These are phyloP conservation scores for Zalophus californianus DNA, from an alignment of 2,797 vertebrate species.

Conservation along the genomic window DNA sequence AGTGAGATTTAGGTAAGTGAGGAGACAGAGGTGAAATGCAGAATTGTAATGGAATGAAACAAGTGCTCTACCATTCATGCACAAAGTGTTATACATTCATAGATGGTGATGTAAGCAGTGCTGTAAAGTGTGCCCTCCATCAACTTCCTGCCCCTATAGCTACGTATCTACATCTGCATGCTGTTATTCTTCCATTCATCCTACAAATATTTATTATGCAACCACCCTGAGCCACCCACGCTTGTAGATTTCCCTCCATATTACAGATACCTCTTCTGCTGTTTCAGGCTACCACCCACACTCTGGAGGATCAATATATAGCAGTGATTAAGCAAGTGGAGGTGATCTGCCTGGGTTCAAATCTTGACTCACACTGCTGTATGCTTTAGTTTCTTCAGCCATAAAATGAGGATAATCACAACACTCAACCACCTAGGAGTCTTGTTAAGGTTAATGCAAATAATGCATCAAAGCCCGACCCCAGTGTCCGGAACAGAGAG, in stretches of 20 bases:
- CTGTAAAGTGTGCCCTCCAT: constrained; percentile 49
- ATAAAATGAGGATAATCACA: not conserved
- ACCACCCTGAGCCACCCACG: constrained; percentile 65
- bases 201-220: constrained; percentile 76
- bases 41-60: constrained; percentile 18
- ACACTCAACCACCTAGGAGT: not conserved
- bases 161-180: constrained; percentile 46
- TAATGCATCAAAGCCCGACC: not conserved
- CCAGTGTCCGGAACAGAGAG: not conserved
- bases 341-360: not conserved
- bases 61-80: not conserved
- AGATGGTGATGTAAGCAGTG: constrained; percentile 60
- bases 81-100: constrained; percentile 52
- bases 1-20: not conserved
- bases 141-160: constrained; percentile 55
- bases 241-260: not conserved
- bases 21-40: constrained; percentile 22
- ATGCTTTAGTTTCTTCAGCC: constrained; percentile 18
- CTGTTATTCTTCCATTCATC: constrained; percentile 70
- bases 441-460: not conserved
- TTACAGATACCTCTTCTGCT: not conserved
- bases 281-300: constrained; percentile 35
- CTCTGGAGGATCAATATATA: not conserved
- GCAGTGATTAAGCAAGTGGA: not conserved
- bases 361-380: not conserved